Percentiles rank a stretch among this genome's conserved stretches.
These are phyloP conservation scores for Penaeus japonicus DNA, from an alignment of 1,140 invertebrate species.

Conservation along the genomic window DNA sequence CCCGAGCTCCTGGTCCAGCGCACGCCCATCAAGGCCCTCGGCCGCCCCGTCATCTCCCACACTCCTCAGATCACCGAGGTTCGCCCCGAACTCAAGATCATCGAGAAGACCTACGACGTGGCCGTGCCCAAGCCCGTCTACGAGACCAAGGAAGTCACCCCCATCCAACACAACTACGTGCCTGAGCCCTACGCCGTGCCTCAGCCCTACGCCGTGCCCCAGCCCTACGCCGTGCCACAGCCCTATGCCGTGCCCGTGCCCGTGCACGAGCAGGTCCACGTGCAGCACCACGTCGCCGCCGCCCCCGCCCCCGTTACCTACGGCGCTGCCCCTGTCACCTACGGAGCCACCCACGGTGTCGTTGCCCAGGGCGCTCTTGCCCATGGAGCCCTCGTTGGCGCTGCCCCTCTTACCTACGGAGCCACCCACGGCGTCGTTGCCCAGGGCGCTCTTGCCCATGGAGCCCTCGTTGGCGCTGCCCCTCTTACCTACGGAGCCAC, in stretches of 20 bases:
- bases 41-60: slow-evolving; percentile 29
- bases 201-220: slow-evolving; percentile 51
- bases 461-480: no score
- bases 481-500: no score
- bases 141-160: slow-evolving; percentile 50
- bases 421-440: background rate
- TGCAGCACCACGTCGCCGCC: slow-evolving; percentile 11
- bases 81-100: slow-evolving; percentile 35
- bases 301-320: background rate
- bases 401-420: background rate
- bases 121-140: slow-evolving; percentile 51
- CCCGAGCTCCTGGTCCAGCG: slow-evolving; percentile 35
- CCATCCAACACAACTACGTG: slow-evolving; percentile 54
- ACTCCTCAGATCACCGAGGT: slow-evolving; percentile 56
- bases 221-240: slow-evolving; percentile 51
- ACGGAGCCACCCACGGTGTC: background rate
- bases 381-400: background rate
- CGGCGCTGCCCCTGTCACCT: background rate
- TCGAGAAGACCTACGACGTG: slow-evolving; percentile 48
- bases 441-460: no score
- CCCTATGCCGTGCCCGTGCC: slow-evolving; percentile 41
- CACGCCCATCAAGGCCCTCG: slow-evolving; percentile 20
- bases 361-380: background rate
- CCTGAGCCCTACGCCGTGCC: slow-evolving; percentile 57
- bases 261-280: slow-evolving; percentile 11